Percentiles rank a stretch among this genome's conserved stretches.
These are phyloP conservation scores for Pelagia noctiluca DNA, from an alignment of 30 jellyfish, hydroid and myxozoan genomes.

Conservation along the genomic window DNA sequence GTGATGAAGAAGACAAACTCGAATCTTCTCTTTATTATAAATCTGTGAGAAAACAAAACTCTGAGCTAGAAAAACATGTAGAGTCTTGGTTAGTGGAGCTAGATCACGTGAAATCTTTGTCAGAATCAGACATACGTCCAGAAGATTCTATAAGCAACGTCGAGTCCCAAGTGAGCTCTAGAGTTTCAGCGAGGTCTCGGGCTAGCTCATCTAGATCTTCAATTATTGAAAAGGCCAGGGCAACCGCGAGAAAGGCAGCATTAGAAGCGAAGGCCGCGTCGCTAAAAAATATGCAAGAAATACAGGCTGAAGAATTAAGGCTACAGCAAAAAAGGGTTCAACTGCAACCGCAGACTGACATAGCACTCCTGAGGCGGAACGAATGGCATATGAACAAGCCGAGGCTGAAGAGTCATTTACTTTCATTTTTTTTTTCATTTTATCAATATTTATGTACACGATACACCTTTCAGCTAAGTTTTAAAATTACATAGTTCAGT, in stretches of 20 bases:
- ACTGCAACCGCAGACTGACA: background rate
- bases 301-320: conserved; percentile 11
- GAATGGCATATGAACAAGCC: conserved; percentile 26
- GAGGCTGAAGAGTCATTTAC: conserved; percentile 10
- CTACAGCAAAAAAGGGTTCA: background rate
- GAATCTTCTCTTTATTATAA: background rate
- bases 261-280: conserved; percentile 8
- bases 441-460: no score
- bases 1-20: background rate
- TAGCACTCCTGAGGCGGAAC: background rate
- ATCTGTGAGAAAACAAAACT: background rate
- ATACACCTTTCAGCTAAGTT: no score
- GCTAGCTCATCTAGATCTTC: conserved; percentile 16
- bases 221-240: conserved; percentile 1
- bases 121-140: background rate
- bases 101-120: background rate
- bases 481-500: no score
- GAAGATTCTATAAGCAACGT: conserved; percentile 19
- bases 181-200: background rate
- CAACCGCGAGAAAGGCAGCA: conserved; percentile 26
- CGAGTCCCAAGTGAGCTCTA: background rate
- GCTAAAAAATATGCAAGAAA: conserved; percentile 8
- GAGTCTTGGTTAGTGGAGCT: background rate
- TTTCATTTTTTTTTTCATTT: no score
- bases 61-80: background rate